Conservation (phyloP, 2,888 invertebrate genomes). For the Holacanthella duospinosa region DNA sequence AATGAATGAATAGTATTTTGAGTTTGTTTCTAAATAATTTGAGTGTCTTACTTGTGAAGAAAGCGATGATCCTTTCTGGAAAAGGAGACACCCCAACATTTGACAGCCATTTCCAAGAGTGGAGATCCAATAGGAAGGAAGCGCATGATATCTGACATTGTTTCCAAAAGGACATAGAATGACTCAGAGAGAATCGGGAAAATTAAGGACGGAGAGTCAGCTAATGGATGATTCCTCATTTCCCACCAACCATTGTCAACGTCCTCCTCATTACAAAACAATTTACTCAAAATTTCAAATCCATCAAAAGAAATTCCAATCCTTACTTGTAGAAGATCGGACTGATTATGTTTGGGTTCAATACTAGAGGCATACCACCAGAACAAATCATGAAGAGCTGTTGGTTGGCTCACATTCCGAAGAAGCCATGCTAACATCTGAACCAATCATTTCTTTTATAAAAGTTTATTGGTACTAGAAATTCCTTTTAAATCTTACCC, state of each 20-base stretch:
- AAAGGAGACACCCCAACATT: conserved; percentile 87
- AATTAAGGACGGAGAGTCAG: conserved; percentile 33
- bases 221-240: conserved; percentile 33
- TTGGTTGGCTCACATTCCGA: conserved; percentile 78
- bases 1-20: too few species aligned
- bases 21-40: not conserved
- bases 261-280: conserved; percentile 31
- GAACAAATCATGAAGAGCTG: conserved; percentile 83
- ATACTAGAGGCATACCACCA: conserved; percentile 93
- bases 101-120: conserved; percentile 78
- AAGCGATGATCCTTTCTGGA: conserved; percentile 81
- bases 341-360: conserved; percentile 22
- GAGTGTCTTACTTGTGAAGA: conserved; percentile 56
- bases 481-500: conserved; percentile 49
- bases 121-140: conserved; percentile 76
- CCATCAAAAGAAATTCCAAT: too few species aligned
- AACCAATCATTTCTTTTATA: conserved; percentile 6
- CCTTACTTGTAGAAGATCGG: too few species aligned
- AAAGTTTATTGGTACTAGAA: conserved; percentile 4
- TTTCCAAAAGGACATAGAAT: conserved; percentile 77
- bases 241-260: conserved; percentile 38
- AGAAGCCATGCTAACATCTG: conserved; percentile 89
- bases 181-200: conserved; percentile 51
- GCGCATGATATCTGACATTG: conserved; percentile 83
- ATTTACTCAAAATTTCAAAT: conserved; percentile 36